phyloP scores from a whole-genome alignment of 2,113 vertebrate species.

The Parus major region DNA sequence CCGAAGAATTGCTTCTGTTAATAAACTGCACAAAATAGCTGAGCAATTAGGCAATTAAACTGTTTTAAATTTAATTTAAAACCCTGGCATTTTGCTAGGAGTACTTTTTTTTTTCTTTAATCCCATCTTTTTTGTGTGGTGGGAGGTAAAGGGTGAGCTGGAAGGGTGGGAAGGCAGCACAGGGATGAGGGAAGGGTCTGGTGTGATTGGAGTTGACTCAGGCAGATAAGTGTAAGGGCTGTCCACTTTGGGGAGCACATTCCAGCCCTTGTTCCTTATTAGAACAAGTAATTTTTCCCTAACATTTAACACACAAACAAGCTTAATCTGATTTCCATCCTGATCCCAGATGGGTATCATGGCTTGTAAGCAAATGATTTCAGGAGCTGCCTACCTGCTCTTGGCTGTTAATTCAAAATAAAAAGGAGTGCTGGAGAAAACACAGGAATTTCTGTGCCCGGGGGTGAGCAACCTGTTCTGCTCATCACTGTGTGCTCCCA shows the following conservation, averaged over 20 bases:
- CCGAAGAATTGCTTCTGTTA: conserved; percentile 86
- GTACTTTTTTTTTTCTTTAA: conserved; percentile 24
- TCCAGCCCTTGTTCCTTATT: conserved; percentile 49
- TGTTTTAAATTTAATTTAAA: conserved; percentile 84
- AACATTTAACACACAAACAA: conserved; percentile 74
- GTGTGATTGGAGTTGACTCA: not conserved
- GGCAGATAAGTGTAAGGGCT: not conserved
- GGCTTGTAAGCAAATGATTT: conserved; percentile 61
- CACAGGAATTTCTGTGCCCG: not conserved
- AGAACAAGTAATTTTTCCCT: conserved; percentile 64
- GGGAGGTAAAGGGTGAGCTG: not conserved
- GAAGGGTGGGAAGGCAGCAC: not conserved
- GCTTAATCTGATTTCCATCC: conserved; percentile 70
- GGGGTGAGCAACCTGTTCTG: conserved; percentile 19
- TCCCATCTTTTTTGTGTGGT: not conserved
- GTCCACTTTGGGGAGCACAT: conserved; percentile 9
- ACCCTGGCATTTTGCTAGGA: conserved; percentile 73
- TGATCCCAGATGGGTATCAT: conserved; percentile 58
- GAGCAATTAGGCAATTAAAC: conserved; percentile 90
- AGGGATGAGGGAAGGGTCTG: not conserved
- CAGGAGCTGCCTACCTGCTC: conserved; percentile 51
- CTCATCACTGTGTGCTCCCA: not conserved
- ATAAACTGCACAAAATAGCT: conserved; percentile 83
- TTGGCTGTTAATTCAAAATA: conserved; percentile 35
- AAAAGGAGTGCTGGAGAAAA: not conserved